Conservation (phyloP, 2,888 invertebrate species). For the Metacarcinus magister region DNA sequence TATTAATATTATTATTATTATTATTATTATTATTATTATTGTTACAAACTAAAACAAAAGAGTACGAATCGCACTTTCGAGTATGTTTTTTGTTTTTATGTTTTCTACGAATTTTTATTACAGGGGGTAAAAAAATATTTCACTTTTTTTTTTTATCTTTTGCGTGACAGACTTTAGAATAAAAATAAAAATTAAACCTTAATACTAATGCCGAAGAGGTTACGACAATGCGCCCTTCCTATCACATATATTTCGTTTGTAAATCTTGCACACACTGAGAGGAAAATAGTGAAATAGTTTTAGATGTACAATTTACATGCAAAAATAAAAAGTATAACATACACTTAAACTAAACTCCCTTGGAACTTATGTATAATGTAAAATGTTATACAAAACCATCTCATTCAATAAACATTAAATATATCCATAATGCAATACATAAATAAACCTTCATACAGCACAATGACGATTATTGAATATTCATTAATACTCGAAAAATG, state of each 20-base stretch:
- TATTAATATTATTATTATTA: no score
- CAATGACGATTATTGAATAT: slow-evolving; percentile 31
- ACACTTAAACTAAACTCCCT: no score
- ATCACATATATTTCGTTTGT: slow-evolving; percentile 35
- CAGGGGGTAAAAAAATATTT: slow-evolving; percentile 40
- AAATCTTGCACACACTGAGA: neutral
- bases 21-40: no score
- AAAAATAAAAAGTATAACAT: neutral
- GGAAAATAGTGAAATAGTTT: neutral
- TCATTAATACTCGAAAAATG: slow-evolving; percentile 6
- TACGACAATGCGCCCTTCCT: neutral
- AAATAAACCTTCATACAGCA: neutral
- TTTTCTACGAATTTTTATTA: neutral
- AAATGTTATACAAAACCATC: neutral
- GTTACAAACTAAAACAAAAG: neutral
- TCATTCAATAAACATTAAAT: neutral
- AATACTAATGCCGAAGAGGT: neutral
- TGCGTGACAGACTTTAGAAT: neutral
- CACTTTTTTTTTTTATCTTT: neutral
- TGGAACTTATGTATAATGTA: neutral
- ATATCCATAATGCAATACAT: neutral
- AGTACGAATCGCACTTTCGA: neutral
- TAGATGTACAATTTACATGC: slow-evolving; percentile 30
- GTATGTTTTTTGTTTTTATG: neutral
- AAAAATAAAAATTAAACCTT: slow-evolving; percentile 17